Conservation (phyloP, 2,888 invertebrate species). For the Lypha dubia region DNA sequence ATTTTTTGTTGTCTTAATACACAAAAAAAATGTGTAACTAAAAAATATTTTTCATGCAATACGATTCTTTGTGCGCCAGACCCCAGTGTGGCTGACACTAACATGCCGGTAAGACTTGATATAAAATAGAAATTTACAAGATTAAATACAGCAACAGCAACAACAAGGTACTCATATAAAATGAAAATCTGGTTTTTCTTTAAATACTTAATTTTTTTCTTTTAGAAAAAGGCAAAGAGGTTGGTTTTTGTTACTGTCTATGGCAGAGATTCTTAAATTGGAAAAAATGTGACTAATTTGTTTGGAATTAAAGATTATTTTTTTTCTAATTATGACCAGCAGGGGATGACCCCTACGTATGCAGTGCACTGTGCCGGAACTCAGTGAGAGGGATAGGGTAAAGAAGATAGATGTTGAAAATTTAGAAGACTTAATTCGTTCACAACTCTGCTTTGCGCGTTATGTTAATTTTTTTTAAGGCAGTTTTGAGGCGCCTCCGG, state of each 20-base stretch:
- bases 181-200: conserved; percentile 68
- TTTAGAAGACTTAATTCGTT: too few relatives aligned
- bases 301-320: too few relatives aligned
- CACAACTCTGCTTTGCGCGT: too few relatives aligned
- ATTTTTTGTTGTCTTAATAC: conserved; percentile 19
- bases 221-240: conserved; percentile 41
- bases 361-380: too few relatives aligned
- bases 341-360: too few relatives aligned
- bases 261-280: conserved; percentile 45
- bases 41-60: conserved; percentile 53
- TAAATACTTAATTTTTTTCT: conserved; percentile 26
- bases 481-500: too few relatives aligned
- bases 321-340: too few relatives aligned
- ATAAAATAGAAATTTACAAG: conserved; percentile 62
- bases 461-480: too few relatives aligned
- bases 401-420: too few relatives aligned
- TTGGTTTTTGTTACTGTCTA: conserved; percentile 23
- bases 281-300: too few relatives aligned
- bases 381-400: too few relatives aligned
- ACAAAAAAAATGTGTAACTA: too few relatives aligned
- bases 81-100: conserved; percentile 38
- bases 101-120: conserved; percentile 61
- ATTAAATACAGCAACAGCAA: conserved; percentile 45
- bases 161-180: conserved; percentile 9
- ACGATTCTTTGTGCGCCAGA: conserved; percentile 47